Base-by-base conservation (phyloP, 2,113 vertebrate genomes). In the Leucoraja erinaceus region DNA sequence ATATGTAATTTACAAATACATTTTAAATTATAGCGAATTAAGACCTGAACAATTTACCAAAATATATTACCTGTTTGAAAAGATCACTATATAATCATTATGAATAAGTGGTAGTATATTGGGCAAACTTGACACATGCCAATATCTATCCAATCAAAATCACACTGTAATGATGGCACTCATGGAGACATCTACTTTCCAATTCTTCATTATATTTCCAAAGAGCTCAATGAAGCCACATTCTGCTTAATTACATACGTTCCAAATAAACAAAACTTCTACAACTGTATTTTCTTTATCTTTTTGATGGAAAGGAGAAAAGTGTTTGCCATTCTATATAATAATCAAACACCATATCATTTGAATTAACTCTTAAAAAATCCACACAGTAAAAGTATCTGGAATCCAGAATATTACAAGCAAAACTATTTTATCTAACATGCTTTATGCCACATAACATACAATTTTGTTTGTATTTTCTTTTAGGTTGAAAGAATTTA, bases 401-500 rank as follows among this genome's bases (percentile, higher is more conserved):
- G 61, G 31, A 72, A 72, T 70, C 68, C 68, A 86, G 25, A 25
- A 91, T 25, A 54, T 74, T 91, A 33, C 90, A 91, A 91, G 72
- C 9, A 72, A 74, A 91, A 91, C 72, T 72, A 91, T 68, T 72
- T 91, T 54, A 11, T 47, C 33, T 20, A 91, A 47, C 31, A 38
- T 72, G 83, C 59, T 31, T n/a, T 4, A 86, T 86, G 83, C 11
- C 31, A 14, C 59, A 63, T 63, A 47, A 33, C 38, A 72, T 72
- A 54, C 38, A 74, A 38, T 28, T 12, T 38, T 70, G 70, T 4
- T 28, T 70, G 9, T 54, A 72, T 72, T 72, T 70, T 25, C 90
- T n/a, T 18, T 91, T 54, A 72, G 70, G 54, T 91, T 91, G 47
- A 38, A 72, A 91, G 66, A 91, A 91, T 54, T 28, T 91, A 54